Conservation (phyloP, 1,140 invertebrate species). For the Lethocerus indicus region DNA sequence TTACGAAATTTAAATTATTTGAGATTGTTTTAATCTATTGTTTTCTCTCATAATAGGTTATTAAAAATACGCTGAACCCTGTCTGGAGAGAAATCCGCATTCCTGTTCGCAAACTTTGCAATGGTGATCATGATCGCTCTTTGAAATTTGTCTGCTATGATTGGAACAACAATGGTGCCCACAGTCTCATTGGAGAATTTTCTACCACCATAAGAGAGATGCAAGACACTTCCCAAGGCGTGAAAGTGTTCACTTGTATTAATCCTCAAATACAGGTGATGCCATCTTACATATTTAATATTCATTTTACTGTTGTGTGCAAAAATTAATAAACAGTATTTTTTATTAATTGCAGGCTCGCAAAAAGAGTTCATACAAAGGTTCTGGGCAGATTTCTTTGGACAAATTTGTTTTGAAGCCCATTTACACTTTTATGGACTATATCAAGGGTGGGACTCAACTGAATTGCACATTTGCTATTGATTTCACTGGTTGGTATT, state of each 20-base stretch:
- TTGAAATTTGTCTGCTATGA: slow-evolving; percentile 25
- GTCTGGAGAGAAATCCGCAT: slow-evolving; percentile 36
- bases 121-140: slow-evolving; percentile 37
- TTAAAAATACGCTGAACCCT: slow-evolving; percentile 34
- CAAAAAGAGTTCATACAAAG: slow-evolving; percentile 22
- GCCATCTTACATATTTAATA: slow-evolving; percentile 1
- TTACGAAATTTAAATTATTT: slow-evolving; percentile 1
- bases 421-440: slow-evolving; percentile 36
- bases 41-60: slow-evolving; percentile 22
- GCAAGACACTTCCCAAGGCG: slow-evolving; percentile 4
- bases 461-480: slow-evolving; percentile 35
- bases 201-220: slow-evolving; percentile 17
- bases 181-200: slow-evolving; percentile 29
- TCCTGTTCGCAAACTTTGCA: slow-evolving; percentile 33
- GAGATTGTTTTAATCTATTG: background rate
- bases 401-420: slow-evolving; percentile 22
- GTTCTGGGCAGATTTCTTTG: slow-evolving; percentile 23
- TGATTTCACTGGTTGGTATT: slow-evolving; percentile 39
- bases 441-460: slow-evolving; percentile 35
- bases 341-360: slow-evolving; percentile 17
- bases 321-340: background rate
- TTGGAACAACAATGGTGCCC: slow-evolving; percentile 24
- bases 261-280: slow-evolving; percentile 21
- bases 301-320: no score
- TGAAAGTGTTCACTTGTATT: slow-evolving; percentile 17